Base-by-base conservation (phyloP, 2,113 vertebrate genomes). In the Silurus asotus region DNA sequence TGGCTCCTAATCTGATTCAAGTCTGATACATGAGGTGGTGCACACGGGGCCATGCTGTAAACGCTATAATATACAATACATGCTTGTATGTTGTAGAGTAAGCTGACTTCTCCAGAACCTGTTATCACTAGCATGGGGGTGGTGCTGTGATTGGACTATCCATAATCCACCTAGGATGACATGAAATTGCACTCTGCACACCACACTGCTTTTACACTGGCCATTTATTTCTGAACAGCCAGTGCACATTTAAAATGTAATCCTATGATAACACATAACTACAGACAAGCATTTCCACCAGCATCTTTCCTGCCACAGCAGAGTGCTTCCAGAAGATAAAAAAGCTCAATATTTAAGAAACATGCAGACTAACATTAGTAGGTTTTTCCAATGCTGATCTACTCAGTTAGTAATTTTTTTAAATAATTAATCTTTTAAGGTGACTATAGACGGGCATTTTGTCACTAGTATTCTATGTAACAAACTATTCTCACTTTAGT, bases 91-190 rank as follows among this genome's bases (percentile, higher is more conserved):
- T 74, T 74, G 70, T 74, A 23, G 45, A 49, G 70, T 49, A 74
- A 74, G 70, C 70, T 74, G 45, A 74, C 45, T 74, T 74, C 70
- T 74, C 17, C 45, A 74, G 17, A 49, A 74, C 19, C 19, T 74
- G 45, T 23, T 74, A 74, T 23, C 45, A 74, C 45, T 49, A 17
- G 45, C 13, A 14, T 69, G 13, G 25, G 76, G 87, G 74, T 72
- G 87, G 74, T 72, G 75, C 9, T 61, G n/a, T 65, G 67, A 61
- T 80, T 84, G 86, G 49, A 72, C 72, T 67, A 61, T 81, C 81
- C 58, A 72, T 88, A 88, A 88, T 86, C 88, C 81, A 88, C 45
- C 86, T 88, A 86, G 64, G 82, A 87, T 87, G 65, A 82, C 84
- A 86, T 58, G 76, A 85, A 84, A 88, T 83, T 72, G 77, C 51